These are phyloP conservation scores for Amblyjoppa proteus DNA, from an alignment of 2,888 invertebrate species.

Conservation along the genomic window DNA sequence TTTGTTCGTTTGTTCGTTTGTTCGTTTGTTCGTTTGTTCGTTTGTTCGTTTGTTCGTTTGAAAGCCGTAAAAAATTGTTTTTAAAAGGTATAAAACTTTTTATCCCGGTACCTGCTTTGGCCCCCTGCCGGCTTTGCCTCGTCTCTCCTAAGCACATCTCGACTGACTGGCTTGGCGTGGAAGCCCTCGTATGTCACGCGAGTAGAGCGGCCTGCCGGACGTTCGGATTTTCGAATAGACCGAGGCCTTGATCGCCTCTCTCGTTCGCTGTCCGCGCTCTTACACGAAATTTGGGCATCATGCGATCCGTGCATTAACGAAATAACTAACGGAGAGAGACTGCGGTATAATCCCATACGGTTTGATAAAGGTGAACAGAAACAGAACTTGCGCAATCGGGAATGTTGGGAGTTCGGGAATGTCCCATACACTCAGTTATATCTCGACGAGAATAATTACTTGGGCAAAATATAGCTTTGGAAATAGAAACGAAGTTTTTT, in stretches of 20 bases:
- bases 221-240: slow-evolving; percentile 55
- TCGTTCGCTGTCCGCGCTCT: slow-evolving; percentile 48
- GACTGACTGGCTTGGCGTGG: slow-evolving; percentile 18
- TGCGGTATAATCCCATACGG: neutral
- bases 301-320: slow-evolving; percentile 75
- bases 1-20: too few relatives aligned
- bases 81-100: too few relatives aligned
- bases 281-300: slow-evolving; percentile 73
- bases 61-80: neutral
- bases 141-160: too few relatives aligned
- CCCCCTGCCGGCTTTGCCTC: too few relatives aligned
- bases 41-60: neutral
- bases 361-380: slow-evolving; percentile 7
- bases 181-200: slow-evolving; percentile 51
- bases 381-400: slow-evolving; percentile 4
- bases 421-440: too few relatives aligned
- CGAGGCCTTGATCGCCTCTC: slow-evolving; percentile 51
- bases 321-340: slow-evolving; percentile 4
- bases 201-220: slow-evolving; percentile 25
- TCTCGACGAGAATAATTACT: too few relatives aligned
- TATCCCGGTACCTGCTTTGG: too few relatives aligned
- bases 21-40: too few relatives aligned
- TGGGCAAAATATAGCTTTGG: too few relatives aligned
- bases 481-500: neutral
- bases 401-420: neutral